These are phyloP conservation scores for Pangasius mekongensis DNA, from an alignment of 2,797 vertebrate species.

Conservation along the genomic window DNA sequence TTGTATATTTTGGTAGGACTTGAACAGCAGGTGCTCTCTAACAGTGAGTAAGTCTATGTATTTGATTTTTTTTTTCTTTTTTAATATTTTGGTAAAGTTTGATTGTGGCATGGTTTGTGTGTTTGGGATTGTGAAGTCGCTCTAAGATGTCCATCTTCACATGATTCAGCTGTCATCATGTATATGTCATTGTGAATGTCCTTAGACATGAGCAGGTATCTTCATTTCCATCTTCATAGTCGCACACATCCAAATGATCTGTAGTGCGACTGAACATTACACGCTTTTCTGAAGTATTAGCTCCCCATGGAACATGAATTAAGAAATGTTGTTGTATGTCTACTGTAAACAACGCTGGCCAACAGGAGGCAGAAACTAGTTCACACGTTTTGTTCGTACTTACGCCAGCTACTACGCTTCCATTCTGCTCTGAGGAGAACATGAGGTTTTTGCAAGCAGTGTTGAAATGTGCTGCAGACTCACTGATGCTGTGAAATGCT, in stretches of 20 bases:
- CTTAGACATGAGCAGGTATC: background rate
- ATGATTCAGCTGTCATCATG: background rate
- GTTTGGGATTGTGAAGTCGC: background rate
- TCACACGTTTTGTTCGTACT: background rate
- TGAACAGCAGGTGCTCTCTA: background rate
- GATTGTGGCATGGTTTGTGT: background rate
- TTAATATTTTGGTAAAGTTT: background rate
- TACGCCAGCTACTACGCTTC: background rate
- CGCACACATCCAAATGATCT: background rate
- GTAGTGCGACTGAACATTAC: background rate
- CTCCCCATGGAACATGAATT: background rate
- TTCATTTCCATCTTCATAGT: background rate
- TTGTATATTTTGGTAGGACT: background rate
- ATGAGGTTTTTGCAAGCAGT: background rate
- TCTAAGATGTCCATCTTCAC: background rate
- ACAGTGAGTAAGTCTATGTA: background rate
- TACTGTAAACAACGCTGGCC: background rate
- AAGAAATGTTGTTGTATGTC: background rate
- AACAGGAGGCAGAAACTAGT: background rate
- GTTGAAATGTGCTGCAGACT: slow-evolving; percentile 14
- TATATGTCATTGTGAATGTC: background rate
- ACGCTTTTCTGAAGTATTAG: background rate
- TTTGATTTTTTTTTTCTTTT: background rate
- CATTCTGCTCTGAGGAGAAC: background rate
- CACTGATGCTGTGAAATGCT: background rate